Evolutionary conservation across 2,797 vertebrate genomes (phyloP).

Genomic region (Naso thynnoides): DNA sequence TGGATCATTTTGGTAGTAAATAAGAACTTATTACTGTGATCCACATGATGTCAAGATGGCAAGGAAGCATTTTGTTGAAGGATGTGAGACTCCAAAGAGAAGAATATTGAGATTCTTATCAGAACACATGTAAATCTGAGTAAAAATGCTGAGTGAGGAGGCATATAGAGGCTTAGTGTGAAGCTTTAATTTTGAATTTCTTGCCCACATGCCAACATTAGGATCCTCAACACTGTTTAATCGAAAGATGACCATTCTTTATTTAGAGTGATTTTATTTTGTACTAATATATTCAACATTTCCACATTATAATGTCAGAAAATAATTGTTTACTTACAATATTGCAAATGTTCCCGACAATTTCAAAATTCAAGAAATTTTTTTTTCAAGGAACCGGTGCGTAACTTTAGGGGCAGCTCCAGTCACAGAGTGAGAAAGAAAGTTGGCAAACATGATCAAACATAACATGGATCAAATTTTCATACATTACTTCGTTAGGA

Average conservation of each 20-base stretch:
- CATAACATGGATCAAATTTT: too few relatives aligned
- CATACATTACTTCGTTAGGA: too few relatives aligned
- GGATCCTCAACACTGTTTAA: neutral
- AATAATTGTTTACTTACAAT: too few relatives aligned
- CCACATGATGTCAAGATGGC: slow-evolving; percentile 43
- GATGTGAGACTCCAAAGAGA: slow-evolving; percentile 34
- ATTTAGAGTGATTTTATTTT: neutral
- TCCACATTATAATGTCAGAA: too few relatives aligned
- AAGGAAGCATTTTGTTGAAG: slow-evolving; percentile 46
- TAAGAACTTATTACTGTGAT: slow-evolving; percentile 69
- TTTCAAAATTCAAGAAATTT: too few relatives aligned
- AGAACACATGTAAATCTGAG: slow-evolving; percentile 23
- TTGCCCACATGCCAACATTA: neutral
- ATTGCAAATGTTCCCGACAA: too few relatives aligned
- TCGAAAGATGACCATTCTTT: neutral
- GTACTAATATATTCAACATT: too few relatives aligned
- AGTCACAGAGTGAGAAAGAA: too few relatives aligned
- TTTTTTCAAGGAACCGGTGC: too few relatives aligned
- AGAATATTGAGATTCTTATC: slow-evolving; percentile 60
- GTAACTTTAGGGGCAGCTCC: too few relatives aligned
- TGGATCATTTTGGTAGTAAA: slow-evolving; percentile 69
- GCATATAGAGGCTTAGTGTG: neutral
- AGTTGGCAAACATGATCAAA: too few relatives aligned
- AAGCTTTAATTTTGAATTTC: slow-evolving; percentile 2
- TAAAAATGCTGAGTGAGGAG: slow-evolving; percentile 24